Evolutionary conservation across 2,888 invertebrate species (phyloP).

Genomic region (Harmothoe impar): DNA sequence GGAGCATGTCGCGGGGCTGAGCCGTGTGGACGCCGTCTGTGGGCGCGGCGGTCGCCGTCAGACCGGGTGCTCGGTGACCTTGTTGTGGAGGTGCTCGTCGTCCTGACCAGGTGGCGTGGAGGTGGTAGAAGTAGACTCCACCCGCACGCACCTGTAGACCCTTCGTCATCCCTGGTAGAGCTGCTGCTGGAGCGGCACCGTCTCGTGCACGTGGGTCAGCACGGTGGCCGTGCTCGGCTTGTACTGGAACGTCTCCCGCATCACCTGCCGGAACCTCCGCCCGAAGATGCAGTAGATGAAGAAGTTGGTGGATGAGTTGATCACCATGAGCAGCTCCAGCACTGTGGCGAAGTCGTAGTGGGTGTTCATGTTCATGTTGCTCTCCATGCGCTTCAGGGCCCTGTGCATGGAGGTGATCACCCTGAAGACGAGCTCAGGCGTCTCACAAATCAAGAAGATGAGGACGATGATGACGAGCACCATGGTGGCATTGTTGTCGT

Average conservation of each 20-base stretch:
- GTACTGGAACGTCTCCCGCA: slow-evolving; percentile 66
- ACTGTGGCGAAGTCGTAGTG: slow-evolving; percentile 52
- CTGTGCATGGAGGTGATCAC: background rate
- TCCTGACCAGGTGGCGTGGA: background rate
- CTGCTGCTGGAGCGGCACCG: slow-evolving; percentile 62
- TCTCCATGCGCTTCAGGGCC: slow-evolving; percentile 13
- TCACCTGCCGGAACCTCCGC: slow-evolving; percentile 68
- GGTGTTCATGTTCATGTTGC: background rate
- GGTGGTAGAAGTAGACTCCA: slow-evolving; percentile 28
- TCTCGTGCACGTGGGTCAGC: slow-evolving; percentile 60
- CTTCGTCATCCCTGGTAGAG: slow-evolving; percentile 59
- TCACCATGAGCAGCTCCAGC: slow-evolving; percentile 66
- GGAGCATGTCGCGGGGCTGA: background rate
- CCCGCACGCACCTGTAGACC: slow-evolving; percentile 50
- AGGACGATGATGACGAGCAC: slow-evolving; percentile 70
- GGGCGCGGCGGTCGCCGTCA: slow-evolving; percentile 47
- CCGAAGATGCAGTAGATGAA: slow-evolving; percentile 71
- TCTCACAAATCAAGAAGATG: slow-evolving; percentile 70
- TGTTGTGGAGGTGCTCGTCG: background rate
- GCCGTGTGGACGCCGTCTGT: slow-evolving; percentile 27
- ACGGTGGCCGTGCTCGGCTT: background rate
- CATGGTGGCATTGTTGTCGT: slow-evolving; percentile 70
- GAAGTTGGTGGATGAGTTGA: slow-evolving; percentile 71
- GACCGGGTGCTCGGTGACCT: slow-evolving; percentile 34
- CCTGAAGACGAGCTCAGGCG: slow-evolving; percentile 65